phyloP scores from a whole-genome alignment of 2,888 invertebrate genomes.

The Tinea pellionella region DNA sequence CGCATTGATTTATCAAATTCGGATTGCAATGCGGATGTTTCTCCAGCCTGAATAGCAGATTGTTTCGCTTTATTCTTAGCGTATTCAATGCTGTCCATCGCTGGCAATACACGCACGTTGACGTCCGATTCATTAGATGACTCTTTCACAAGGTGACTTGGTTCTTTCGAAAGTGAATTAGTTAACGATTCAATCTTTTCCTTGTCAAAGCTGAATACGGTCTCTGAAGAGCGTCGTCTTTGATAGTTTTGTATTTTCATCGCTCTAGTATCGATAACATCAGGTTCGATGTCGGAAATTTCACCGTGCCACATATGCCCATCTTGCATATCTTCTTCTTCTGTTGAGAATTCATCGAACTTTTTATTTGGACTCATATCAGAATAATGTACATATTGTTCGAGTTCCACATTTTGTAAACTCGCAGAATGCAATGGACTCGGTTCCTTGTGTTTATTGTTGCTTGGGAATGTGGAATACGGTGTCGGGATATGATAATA shows the following conservation, averaged over 20 bases:
- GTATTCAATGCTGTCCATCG: slow-evolving; percentile 68
- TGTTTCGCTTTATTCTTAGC: slow-evolving; percentile 68
- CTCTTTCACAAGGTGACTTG: slow-evolving; percentile 53
- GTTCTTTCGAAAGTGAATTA: slow-evolving; percentile 59
- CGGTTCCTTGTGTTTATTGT: slow-evolving; percentile 67
- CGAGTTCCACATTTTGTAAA: slow-evolving; percentile 77
- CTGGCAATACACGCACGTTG: slow-evolving; percentile 55
- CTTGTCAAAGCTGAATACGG: slow-evolving; percentile 81
- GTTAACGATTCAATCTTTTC: slow-evolving; percentile 79
- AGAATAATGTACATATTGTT: slow-evolving; percentile 63
- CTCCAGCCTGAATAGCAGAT: slow-evolving; percentile 43
- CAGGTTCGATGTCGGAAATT: slow-evolving; percentile 55
- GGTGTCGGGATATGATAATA: slow-evolving; percentile 70
- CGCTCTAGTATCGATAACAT: slow-evolving; percentile 52
- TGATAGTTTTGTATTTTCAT: slow-evolving; percentile 64
- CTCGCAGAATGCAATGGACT: slow-evolving; percentile 76
- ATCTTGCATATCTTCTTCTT: slow-evolving; percentile 63
- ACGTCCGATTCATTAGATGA: slow-evolving; percentile 66
- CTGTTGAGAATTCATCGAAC: slow-evolving; percentile 59
- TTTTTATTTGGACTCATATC: slow-evolving; percentile 46
- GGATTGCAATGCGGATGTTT: slow-evolving; percentile 68
- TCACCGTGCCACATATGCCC: slow-evolving; percentile 70
- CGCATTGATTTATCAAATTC: slow-evolving; percentile 71
- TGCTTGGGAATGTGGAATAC: slow-evolving; percentile 73
- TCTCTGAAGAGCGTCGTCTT: slow-evolving; percentile 76